These are phyloP conservation scores for Etheostoma cragini DNA, from an alignment of 2,113 vertebrate species.

Conservation along the genomic window DNA sequence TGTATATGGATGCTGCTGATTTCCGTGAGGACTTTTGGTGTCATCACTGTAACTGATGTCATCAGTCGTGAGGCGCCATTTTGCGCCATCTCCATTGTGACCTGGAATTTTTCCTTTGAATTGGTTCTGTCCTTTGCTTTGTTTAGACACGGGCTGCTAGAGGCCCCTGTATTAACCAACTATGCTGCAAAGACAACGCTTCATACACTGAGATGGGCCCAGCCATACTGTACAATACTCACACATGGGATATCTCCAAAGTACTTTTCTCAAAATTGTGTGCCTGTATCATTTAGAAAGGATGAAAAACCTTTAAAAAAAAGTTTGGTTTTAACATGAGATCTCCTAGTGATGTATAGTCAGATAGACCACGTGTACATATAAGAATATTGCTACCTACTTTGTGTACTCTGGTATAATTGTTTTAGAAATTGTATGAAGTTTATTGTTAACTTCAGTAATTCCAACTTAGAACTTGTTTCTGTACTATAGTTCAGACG, in stretches of 20 bases:
- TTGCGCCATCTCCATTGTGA: conserved; percentile 74
- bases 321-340: background rate
- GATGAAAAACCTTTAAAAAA: background rate
- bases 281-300: background rate
- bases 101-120: conserved; percentile 72
- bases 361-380: background rate
- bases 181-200: conserved; percentile 67
- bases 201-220: conserved; percentile 42
- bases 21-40: background rate
- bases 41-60: conserved; percentile 2
- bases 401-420: background rate
- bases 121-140: conserved; percentile 69
- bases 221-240: background rate
- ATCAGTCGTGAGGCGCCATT: conserved; percentile 65
- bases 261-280: background rate
- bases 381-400: background rate
- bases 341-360: background rate
- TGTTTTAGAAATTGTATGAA: background rate
- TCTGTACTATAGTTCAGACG: background rate
- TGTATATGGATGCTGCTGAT: background rate
- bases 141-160: conserved; percentile 64
- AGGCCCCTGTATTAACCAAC: conserved; percentile 74
- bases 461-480: background rate
- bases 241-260: background rate
- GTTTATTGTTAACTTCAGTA: background rate